A percentile compares a stretch with the other conserved stretches of the same genome.
phyloP scores from a whole-genome alignment of 2,888 invertebrate species.

The Cantharis rufa region DNA sequence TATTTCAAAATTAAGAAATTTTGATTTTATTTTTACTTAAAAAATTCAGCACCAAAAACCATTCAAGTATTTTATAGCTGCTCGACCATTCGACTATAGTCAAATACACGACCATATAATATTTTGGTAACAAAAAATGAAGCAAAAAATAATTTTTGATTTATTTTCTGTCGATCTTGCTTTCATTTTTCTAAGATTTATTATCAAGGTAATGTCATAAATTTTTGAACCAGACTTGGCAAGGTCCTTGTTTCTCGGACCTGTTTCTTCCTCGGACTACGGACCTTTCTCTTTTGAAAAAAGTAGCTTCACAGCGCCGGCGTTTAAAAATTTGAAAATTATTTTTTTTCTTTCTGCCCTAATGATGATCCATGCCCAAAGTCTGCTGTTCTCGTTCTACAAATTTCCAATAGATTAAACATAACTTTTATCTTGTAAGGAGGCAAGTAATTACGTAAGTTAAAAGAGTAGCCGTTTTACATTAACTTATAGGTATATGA shows the following conservation, averaged over 20 bases:
- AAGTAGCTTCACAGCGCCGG: neutral
- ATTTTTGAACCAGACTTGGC: neutral
- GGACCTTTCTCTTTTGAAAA: neutral
- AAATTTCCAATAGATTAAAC: neutral
- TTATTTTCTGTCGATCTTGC: neutral
- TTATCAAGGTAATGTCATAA: neutral
- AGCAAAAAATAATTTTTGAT: neutral
- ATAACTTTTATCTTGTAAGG: neutral
- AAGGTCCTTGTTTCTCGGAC: neutral
- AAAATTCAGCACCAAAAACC: too few relatives aligned
- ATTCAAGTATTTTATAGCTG: too few relatives aligned
- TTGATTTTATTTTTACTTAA: too few relatives aligned
- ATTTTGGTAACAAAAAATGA: neutral
- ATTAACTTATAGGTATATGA: slow-evolving; percentile 43
- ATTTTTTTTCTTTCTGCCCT: neutral
- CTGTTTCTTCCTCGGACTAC: neutral
- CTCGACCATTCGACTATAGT: too few relatives aligned
- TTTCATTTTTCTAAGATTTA: neutral
- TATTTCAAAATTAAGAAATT: too few relatives aligned
- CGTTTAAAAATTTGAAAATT: neutral
- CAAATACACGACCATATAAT: neutral
- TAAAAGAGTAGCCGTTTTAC: slow-evolving; percentile 31
- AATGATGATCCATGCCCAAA: neutral
- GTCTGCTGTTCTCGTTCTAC: neutral
- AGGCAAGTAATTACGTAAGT: neutral